A percentile compares a stretch with the other conserved stretches of the same genome.
These are phyloP conservation scores for Arctia plantaginis DNA, from an alignment of 2,888 invertebrate species.

Conservation along the genomic window DNA sequence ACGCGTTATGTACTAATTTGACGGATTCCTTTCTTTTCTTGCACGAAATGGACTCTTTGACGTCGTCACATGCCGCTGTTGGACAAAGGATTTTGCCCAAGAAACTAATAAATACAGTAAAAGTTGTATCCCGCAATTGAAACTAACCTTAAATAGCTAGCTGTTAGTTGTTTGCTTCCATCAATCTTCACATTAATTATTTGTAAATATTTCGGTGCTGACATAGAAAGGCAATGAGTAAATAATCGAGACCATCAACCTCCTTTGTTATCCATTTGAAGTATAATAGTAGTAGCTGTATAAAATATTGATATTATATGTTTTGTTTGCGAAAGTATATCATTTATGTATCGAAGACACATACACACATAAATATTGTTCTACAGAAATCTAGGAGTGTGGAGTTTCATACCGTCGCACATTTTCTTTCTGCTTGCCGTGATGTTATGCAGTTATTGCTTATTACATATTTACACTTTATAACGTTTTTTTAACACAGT, in stretches of 20 bases:
- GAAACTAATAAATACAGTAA: constrained; percentile 53
- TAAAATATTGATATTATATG: neutral
- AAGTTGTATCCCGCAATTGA: constrained; percentile 31
- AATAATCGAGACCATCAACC: neutral
- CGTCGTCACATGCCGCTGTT: constrained; percentile 69
- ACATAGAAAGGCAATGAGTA: neutral
- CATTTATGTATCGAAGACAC: neutral
- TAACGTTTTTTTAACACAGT: neutral
- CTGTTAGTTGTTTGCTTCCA: constrained; percentile 34
- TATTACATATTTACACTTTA: neutral
- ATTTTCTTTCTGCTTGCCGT: neutral
- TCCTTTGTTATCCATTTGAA: neutral
- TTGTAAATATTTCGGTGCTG: neutral
- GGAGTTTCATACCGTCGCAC: neutral
- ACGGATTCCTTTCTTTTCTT: constrained; percentile 80
- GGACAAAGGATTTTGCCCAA: constrained; percentile 59
- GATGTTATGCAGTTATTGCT: neutral
- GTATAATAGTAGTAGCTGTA: neutral
- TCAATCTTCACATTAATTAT: constrained; percentile 46
- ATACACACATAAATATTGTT: neutral
- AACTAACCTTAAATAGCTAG: constrained; percentile 30
- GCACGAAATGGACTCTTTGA: constrained; percentile 78
- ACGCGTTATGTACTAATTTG: constrained; percentile 84
- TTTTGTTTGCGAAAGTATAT: neutral
- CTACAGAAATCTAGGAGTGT: neutral